Evolutionary conservation across 1,140 invertebrate species (phyloP).

Genomic region (Probaryconus sp.): DNA sequence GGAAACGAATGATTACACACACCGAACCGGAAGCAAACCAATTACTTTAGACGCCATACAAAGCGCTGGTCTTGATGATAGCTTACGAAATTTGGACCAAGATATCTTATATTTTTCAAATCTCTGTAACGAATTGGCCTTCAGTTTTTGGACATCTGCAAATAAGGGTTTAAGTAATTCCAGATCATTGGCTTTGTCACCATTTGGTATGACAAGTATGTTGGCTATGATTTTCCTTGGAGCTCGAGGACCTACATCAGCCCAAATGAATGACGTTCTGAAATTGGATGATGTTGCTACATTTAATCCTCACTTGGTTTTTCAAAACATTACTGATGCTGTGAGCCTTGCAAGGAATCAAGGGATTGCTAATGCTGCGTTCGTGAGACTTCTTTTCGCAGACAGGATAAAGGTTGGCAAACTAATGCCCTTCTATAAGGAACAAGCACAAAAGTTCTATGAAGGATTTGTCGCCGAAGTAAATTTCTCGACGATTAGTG

Average conservation of each 20-base stretch:
- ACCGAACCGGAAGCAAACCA: slow-evolving; percentile 50
- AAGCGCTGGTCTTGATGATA: slow-evolving; percentile 83
- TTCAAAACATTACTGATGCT: slow-evolving; percentile 89
- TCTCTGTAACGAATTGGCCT: slow-evolving; percentile 90
- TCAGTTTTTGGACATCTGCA: slow-evolving; percentile 87
- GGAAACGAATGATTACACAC: slow-evolving; percentile 26
- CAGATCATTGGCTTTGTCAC: slow-evolving; percentile 89
- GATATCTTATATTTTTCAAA: slow-evolving; percentile 85
- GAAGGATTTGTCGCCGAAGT: slow-evolving; percentile 90
- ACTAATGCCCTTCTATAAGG: slow-evolving; percentile 90
- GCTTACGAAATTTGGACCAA: slow-evolving; percentile 82
- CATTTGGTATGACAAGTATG: slow-evolving; percentile 89
- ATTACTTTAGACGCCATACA: slow-evolving; percentile 66
- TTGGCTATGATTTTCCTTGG: slow-evolving; percentile 93
- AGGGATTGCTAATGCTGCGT: slow-evolving; percentile 85
- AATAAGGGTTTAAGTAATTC: slow-evolving; percentile 84
- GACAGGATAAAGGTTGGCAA: slow-evolving; percentile 85
- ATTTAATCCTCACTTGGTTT: slow-evolving; percentile 91
- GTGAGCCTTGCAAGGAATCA: slow-evolving; percentile 79
- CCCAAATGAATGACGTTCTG: slow-evolving; percentile 92
- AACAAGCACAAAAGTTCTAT: slow-evolving; percentile 90
- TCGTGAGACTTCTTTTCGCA: slow-evolving; percentile 87
- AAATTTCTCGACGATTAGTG: slow-evolving; percentile 87
- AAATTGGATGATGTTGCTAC: slow-evolving; percentile 91
- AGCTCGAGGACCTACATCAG: slow-evolving; percentile 90